A percentile compares a stretch with the other conserved stretches of the same genome.
Conservation (phyloP, 2,797 vertebrate species). For the Selene dorsalis region DNA sequence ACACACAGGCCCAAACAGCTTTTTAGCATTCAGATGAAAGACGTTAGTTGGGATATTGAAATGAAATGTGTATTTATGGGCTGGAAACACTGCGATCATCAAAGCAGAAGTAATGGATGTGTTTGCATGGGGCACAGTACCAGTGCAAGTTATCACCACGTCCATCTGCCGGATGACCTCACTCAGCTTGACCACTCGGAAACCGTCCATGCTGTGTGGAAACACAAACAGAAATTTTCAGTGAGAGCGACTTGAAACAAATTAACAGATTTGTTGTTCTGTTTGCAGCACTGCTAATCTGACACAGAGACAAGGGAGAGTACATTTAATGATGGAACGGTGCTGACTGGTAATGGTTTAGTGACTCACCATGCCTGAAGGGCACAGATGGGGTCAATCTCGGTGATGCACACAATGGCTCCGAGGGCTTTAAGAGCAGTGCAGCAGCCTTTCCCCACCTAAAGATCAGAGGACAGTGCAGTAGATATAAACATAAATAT, state of each 20-base stretch:
- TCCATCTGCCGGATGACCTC: constrained; percentile 98
- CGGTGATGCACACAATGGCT: constrained; percentile 96
- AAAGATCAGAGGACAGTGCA: constrained; percentile 41
- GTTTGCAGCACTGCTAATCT: not conserved
- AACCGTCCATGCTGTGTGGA: constrained; percentile 95
- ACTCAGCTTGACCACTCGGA: constrained; percentile 97
- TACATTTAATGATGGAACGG: constrained; percentile 21
- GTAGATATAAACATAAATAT: constrained; percentile 8
- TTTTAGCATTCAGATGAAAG: constrained; percentile 14
- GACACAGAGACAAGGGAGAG: constrained; percentile 7
- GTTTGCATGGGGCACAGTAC: constrained; percentile 78
- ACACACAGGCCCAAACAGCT: not conserved
- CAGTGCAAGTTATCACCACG: constrained; percentile 98
- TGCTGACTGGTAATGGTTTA: constrained; percentile 11
- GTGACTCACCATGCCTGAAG: constrained; percentile 95
- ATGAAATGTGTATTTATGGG: not conserved
- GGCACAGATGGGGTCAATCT: constrained; percentile 99
- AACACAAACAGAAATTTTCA: constrained; percentile 1
- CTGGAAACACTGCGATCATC: constrained; percentile 51
- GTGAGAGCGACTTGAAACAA: not conserved
- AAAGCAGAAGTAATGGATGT: constrained; percentile 65
- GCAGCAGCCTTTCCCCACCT: constrained; percentile 99
- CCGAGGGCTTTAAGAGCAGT: constrained; percentile 96
- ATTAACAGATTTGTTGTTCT: not conserved
- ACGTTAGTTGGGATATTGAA: constrained; percentile 9